Conservation (phyloP, 1,140 invertebrate species). For the Cecropterus lyciades region DNA sequence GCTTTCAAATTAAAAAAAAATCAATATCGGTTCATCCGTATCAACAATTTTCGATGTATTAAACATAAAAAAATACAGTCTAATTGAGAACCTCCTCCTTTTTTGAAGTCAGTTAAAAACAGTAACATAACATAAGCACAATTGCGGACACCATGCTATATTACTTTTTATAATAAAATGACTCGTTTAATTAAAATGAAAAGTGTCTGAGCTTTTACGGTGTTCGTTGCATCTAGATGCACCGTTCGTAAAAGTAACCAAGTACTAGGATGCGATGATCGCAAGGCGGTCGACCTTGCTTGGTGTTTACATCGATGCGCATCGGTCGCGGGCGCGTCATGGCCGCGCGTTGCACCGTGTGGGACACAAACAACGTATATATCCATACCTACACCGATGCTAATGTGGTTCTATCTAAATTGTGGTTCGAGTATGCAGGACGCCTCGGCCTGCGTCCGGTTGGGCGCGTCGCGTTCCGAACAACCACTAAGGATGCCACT, state of each 20-base stretch:
- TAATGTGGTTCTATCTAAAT: conserved; percentile 56
- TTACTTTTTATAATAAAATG: too few relatives aligned
- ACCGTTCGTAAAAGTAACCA: conserved; percentile 29
- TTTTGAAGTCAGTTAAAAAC: too few relatives aligned
- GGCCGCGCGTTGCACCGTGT: conserved; percentile 73
- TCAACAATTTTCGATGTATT: too few relatives aligned
- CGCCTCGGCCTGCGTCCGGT: conserved; percentile 67
- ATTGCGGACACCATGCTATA: too few relatives aligned
- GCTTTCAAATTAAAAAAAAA: too few relatives aligned
- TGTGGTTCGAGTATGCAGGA: conserved; percentile 71
- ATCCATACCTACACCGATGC: conserved; percentile 53
- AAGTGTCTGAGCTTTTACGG: conserved; percentile 9
- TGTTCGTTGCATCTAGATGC: conserved; percentile 28
- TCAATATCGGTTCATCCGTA: too few relatives aligned
- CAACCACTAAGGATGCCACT: conserved; percentile 56
- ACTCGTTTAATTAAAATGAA: background rate
- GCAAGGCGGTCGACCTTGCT: conserved; percentile 75
- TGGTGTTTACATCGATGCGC: conserved; percentile 71
- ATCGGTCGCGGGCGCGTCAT: conserved; percentile 70
- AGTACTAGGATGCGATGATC: conserved; percentile 44
- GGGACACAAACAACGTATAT: conserved; percentile 77
- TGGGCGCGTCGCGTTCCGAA: conserved; percentile 61
- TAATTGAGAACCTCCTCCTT: too few relatives aligned
- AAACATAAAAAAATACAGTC: too few relatives aligned
- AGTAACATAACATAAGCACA: too few relatives aligned